A percentile compares a stretch with the other conserved stretches of the same genome.
phyloP scores from a whole-genome alignment of 64 coral and sea anemone genomes.

The Montipora capricornis region DNA sequence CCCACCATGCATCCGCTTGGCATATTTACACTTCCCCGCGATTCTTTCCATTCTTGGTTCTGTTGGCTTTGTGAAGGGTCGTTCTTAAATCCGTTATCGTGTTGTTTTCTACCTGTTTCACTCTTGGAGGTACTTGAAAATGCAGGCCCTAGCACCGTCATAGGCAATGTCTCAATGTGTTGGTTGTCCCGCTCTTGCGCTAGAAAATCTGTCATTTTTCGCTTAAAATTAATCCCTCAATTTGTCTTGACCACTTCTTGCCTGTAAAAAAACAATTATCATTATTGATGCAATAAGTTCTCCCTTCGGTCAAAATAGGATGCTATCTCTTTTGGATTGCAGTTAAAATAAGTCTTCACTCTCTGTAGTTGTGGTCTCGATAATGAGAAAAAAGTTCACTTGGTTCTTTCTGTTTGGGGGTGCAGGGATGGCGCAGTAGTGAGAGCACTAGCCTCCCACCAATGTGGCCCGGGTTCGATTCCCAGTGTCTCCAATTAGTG shows the following conservation, averaged over 20 bases:
- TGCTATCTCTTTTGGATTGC: too few species aligned
- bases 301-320: too few species aligned
- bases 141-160: not conserved
- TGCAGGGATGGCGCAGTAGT: too few species aligned
- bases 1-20: not conserved
- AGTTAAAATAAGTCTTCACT: too few species aligned
- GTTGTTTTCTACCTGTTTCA: not conserved
- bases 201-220: conserved; percentile 6
- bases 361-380: too few species aligned
- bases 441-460: too few species aligned
- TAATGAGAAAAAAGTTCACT: too few species aligned
- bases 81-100: not conserved
- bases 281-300: too few species aligned
- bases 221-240: not conserved
- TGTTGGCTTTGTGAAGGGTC: not conserved
- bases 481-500: too few species aligned
- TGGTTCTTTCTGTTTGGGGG: too few species aligned
- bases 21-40: not conserved
- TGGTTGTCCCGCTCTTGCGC: not conserved
- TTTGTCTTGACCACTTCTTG: not conserved
- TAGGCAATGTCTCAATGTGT: not conserved
- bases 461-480: too few species aligned
- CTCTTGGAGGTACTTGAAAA: not conserved
- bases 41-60: not conserved
- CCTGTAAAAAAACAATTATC: not conserved